Evolutionary conservation across 2,888 invertebrate species (phyloP).

Genomic region (Drosophila helvetica): DNA sequence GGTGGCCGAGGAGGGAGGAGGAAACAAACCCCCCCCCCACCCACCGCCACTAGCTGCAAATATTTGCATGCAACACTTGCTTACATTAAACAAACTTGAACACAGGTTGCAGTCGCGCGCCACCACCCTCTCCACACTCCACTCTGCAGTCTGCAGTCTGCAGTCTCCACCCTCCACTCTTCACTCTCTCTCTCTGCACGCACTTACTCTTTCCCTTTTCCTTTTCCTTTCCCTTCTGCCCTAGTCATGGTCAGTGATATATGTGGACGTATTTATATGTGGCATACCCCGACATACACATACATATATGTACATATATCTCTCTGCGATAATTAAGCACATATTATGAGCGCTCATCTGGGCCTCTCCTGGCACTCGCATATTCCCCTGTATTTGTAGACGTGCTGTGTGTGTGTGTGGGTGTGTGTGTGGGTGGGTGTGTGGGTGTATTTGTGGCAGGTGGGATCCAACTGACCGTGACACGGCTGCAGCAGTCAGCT

Average conservation of each 20-base stretch:
- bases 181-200: slow-evolving; percentile 2
- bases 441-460: slow-evolving; percentile 2
- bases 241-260: slow-evolving; percentile 12
- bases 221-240: not conserved
- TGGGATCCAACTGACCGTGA: slow-evolving; percentile 3
- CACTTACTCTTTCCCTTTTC: not conserved
- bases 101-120: slow-evolving; percentile 11
- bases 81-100: slow-evolving; percentile 47
- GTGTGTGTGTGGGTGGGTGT: too few relatives aligned
- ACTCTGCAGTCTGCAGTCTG: slow-evolving; percentile 17
- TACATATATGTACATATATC: slow-evolving; percentile 2
- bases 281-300: not conserved
- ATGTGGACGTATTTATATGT: not conserved
- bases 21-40: too few relatives aligned
- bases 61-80: slow-evolving; percentile 54
- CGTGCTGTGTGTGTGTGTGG: too few relatives aligned
- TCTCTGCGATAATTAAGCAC: slow-evolving; percentile 43
- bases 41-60: slow-evolving; percentile 14
- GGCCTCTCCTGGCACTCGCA: slow-evolving; percentile 14
- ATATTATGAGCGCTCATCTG: slow-evolving; percentile 40
- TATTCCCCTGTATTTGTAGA: not conserved
- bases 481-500: slow-evolving; percentile 5
- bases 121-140: slow-evolving; percentile 7
- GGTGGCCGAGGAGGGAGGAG: not conserved
- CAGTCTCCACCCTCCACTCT: not conserved